Base-by-base conservation (phyloP, 92 coral and sea anemone species). In the Parazoanthus swiftii region DNA sequence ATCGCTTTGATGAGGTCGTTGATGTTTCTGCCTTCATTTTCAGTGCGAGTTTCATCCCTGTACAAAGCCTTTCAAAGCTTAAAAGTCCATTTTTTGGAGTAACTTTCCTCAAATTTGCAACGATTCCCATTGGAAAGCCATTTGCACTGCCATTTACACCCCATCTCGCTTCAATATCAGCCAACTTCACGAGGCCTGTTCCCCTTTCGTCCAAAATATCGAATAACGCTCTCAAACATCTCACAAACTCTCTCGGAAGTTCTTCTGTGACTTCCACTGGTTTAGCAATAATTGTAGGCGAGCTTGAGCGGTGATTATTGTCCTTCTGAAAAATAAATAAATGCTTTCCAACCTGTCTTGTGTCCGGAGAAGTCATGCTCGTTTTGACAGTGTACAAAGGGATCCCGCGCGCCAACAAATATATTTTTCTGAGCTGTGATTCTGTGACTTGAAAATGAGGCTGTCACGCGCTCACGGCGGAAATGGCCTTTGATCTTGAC, bases 131-230 rank as follows among this genome's bases (percentile, higher is more conserved):
- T 59, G 92, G 85, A 54, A 94, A 92, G 35, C 92, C 91, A 78
- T 90, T 95, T 74, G 91, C 86, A 54, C 90, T 80, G 37, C 90
- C 91, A 76, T 89, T 92, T 5, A 38, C 80, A 29, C 92, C 85
- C 99, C 98, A 97, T 76, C 95, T 89, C 23, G 93, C 83, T 83
- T 97, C 98, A 76, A 97, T 97, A 74, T 97, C 99, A 25, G 93
- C 56, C 26, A 97, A 86, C 56, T 89, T 94, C 26, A 97, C 94
- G 54, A 92, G 92, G 6, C 99, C 99, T 68, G 89, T 75, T 29
- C 91, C 88, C 38, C 89, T 89, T 80, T 95, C 95, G 80, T 97
- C 99, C 59, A 97, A 92, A 80, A 97, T 94, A 79, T 91, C 98
- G 90, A 97, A 97, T 38, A 97, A 81, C 21, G 95, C 88, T 90